Evolutionary conservation across 2,888 invertebrate genomes (phyloP).

Genomic region (Crossocerus cetratus): DNA sequence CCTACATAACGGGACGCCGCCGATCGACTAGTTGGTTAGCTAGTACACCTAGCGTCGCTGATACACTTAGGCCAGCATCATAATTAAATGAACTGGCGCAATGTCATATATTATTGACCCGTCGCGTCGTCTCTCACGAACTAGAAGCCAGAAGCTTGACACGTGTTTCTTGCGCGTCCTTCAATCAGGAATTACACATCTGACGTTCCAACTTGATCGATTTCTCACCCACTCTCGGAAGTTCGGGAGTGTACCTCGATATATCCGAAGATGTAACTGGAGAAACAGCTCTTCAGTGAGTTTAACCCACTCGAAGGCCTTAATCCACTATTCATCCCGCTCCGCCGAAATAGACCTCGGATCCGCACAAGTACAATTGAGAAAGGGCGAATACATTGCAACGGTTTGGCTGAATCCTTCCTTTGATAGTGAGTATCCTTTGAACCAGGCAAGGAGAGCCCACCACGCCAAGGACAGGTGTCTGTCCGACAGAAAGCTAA

Average conservation of each 20-base stretch:
- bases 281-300: slow-evolving; percentile 18
- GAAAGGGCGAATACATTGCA: not conserved
- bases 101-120: slow-evolving; percentile 50
- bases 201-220: too few relatives aligned
- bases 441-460: not conserved
- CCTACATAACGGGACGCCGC: slow-evolving; percentile 47
- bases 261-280: slow-evolving; percentile 37
- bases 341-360: not conserved
- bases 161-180: too few relatives aligned
- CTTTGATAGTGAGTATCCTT: not conserved
- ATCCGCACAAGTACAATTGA: slow-evolving; percentile 4
- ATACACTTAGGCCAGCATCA: slow-evolving; percentile 53
- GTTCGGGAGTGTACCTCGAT: too few relatives aligned
- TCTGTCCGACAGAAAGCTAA: too few relatives aligned
- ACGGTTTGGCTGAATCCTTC: too few relatives aligned
- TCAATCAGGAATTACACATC: too few relatives aligned
- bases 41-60: slow-evolving; percentile 43
- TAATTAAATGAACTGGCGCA: slow-evolving; percentile 60
- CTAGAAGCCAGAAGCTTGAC: too few relatives aligned
- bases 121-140: not conserved
- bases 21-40: slow-evolving; percentile 24
- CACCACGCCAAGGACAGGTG: too few relatives aligned
- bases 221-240: too few relatives aligned
- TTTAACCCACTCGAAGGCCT: slow-evolving; percentile 33
- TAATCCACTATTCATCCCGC: slow-evolving; percentile 41